Evolutionary conservation across 1,140 invertebrate species (phyloP), one percentile per base, ranked within the genome.

Genomic region (Achroia grisella): DNA sequence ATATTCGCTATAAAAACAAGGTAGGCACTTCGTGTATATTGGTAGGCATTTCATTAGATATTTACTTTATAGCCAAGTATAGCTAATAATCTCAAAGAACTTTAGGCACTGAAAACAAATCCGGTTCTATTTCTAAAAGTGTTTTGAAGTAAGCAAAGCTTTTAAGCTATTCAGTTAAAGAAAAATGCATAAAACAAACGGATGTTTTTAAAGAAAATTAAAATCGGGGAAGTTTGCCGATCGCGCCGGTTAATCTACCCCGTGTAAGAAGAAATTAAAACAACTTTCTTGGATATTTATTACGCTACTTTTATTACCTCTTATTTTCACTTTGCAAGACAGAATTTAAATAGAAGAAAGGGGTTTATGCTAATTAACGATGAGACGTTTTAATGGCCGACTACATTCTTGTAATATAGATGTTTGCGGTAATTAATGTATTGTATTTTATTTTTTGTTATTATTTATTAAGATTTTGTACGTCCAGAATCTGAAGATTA

Each of bases 261-360:
- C 68, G 80, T 66, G 80, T 75, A 78, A 77, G 66, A 72, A 84
- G 77, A 84, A 84, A 81, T 84, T 84, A 81, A 84, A 81, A 80
- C 71, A 78, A 84, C 73, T 81, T 78, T 71, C 72, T 65, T 63
- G 76, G 76, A 80, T 84, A 84, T 84, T 84, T 81, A 84, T 81
- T 78, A 72, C 75, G 60, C 68, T 80, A 72, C 67, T 78, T 78
- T 72, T 72, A 77, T 81, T 77, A 72, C 55, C 49, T 71, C 48
- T 59, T 59, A 54, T 59, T 59, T 52, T 59, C 52, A 52, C 39
- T 58, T 51, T 43, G 44, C 41, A 48, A 50, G 44, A 48, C 39
- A 42, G 50, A 49, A 51, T 50, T 53, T 37, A 52, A 46, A 46
- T 46, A 45, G 55, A 44, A 39, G 44, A 34, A 40, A 43, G 14